A percentile compares a stretch with the other conserved stretches of the same genome.
Conservation (phyloP, 2,113 vertebrate genomes). For the Actenoides hombroni region DNA sequence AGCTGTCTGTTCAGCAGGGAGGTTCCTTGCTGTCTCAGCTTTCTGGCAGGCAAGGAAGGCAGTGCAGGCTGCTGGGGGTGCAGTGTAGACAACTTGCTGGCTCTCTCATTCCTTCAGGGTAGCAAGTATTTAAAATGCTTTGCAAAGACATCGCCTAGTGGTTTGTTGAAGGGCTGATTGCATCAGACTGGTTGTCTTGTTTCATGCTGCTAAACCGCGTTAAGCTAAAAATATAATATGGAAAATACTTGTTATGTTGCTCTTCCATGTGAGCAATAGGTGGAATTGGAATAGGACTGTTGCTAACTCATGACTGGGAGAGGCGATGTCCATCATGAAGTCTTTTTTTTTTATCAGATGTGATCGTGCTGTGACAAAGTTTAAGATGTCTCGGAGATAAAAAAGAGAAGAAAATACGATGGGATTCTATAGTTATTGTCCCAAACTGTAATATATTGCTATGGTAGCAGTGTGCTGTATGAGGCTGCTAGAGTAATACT, state of each 20-base stretch:
- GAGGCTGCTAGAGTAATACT: slow-evolving; percentile 14
- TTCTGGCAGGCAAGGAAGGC: neutral
- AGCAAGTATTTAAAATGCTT: neutral
- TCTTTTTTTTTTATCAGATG: neutral
- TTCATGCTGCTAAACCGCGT: neutral
- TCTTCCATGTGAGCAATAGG: neutral
- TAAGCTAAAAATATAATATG: neutral
- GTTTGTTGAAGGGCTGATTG: neutral
- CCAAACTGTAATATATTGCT: slow-evolving; percentile 38
- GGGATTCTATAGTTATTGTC: neutral
- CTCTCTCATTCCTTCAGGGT: neutral
- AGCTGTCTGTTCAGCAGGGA: neutral
- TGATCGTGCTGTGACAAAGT: neutral
- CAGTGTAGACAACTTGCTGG: neutral
- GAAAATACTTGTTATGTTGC: neutral
- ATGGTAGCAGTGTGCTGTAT: slow-evolving; percentile 22
- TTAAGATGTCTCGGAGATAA: neutral
- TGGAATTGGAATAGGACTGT: neutral
- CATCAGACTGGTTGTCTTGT: neutral
- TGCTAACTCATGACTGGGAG: neutral
- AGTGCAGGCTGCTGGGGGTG: neutral
- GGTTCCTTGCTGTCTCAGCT: neutral
- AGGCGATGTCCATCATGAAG: neutral
- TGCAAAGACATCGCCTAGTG: neutral
- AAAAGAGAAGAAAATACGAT: neutral